Evolutionary conservation across 2,888 invertebrate species (phyloP).

Genomic region (Lucinisca nassula): DNA sequence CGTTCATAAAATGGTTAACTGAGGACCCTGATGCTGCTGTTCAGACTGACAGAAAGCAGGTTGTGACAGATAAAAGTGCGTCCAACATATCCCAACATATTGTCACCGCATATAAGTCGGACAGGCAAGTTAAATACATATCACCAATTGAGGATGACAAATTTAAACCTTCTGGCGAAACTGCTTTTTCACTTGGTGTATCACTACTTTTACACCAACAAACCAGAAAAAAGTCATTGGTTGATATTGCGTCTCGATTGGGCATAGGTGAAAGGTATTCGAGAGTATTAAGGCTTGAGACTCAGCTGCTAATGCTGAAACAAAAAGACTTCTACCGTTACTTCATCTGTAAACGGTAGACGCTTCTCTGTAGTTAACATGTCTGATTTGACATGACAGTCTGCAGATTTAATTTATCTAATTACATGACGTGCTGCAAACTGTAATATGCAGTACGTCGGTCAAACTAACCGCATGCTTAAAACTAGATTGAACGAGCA

Average conservation of each 20-base stretch:
- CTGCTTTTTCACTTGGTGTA: not conserved
- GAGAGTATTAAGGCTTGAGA: not conserved
- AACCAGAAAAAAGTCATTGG: not conserved
- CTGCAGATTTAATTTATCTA: no score
- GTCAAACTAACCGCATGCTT: no score
- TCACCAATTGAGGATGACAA: not conserved
- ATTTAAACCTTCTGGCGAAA: not conserved
- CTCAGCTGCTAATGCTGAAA: not conserved
- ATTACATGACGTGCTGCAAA: no score
- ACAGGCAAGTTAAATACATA: not conserved
- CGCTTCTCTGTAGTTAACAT: no score
- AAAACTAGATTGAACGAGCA: no score
- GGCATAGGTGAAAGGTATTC: conserved; percentile 3
- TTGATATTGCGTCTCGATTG: not conserved
- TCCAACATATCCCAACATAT: conserved; percentile 6
- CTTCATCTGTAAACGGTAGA: no score
- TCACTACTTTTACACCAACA: not conserved
- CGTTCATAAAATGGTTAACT: not conserved
- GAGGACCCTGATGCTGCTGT: not conserved
- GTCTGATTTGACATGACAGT: no score
- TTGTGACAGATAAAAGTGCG: not conserved
- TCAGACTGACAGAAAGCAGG: not conserved
- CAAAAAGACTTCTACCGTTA: not conserved
- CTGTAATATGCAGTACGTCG: no score
- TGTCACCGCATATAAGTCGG: not conserved